Evolutionary conservation across 2,113 vertebrate species (phyloP).

Genomic region (Lontra canadensis): DNA sequence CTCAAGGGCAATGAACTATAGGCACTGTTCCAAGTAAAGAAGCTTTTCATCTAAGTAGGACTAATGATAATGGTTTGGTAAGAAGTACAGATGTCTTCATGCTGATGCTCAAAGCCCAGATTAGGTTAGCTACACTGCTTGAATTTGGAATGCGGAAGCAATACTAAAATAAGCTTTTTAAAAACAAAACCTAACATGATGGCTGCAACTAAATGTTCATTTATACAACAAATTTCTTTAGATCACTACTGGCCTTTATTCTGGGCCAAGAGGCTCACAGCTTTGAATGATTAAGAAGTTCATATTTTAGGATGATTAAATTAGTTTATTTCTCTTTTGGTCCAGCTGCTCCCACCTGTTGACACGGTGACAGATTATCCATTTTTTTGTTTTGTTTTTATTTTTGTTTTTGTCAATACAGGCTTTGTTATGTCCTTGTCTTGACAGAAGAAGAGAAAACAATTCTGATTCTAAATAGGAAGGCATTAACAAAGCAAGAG

Average conservation of each 20-base stretch:
- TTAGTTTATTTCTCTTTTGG: not conserved
- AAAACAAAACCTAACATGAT: slow-evolving; percentile 54
- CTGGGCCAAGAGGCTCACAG: slow-evolving; percentile 2
- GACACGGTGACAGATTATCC: not conserved
- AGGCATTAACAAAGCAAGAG: not conserved
- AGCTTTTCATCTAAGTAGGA: slow-evolving; percentile 48
- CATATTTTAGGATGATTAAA: slow-evolving; percentile 1
- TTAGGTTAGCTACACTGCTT: slow-evolving; percentile 32
- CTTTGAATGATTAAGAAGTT: slow-evolving; percentile 32
- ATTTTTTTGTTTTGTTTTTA: not conserved
- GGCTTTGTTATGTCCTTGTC: not conserved
- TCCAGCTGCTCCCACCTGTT: not conserved
- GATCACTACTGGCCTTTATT: slow-evolving; percentile 24
- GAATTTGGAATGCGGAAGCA: slow-evolving; percentile 28
- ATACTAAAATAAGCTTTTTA: slow-evolving; percentile 58
- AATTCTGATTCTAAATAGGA: not conserved
- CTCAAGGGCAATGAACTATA: slow-evolving; percentile 44
- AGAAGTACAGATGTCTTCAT: slow-evolving; percentile 53
- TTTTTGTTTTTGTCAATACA: not conserved
- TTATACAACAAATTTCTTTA: slow-evolving; percentile 47
- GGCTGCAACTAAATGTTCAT: not conserved
- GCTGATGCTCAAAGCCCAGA: slow-evolving; percentile 52
- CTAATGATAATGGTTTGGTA: slow-evolving; percentile 45
- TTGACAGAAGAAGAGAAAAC: not conserved
- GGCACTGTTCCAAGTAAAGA: slow-evolving; percentile 42